phyloP scores from a whole-genome alignment of 2,888 invertebrate genomes.

The Leptinotarsa rubiginosa region DNA sequence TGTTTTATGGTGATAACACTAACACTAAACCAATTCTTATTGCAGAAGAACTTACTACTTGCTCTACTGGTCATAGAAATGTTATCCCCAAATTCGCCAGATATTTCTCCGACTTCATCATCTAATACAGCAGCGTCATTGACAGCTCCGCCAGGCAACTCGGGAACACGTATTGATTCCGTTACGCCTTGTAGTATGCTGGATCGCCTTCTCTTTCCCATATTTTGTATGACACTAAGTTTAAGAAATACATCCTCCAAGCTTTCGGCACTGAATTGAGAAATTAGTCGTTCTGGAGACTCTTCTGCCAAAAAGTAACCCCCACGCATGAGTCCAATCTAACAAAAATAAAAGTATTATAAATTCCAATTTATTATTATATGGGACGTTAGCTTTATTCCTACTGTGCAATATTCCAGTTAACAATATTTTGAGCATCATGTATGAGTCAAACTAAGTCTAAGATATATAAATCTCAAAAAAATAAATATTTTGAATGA shows the following conservation, averaged over 20 bases:
- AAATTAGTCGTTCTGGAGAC: conserved; percentile 78
- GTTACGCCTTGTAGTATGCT: conserved; percentile 83
- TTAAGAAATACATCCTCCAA: conserved; percentile 87
- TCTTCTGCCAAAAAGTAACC: conserved; percentile 88
- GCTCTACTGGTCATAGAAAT: conserved; percentile 82
- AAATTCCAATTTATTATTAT: background rate
- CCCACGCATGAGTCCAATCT: conserved; percentile 88
- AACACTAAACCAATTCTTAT: too few species aligned
- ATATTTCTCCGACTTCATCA: conserved; percentile 80
- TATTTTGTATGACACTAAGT: conserved; percentile 82
- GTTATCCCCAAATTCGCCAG: conserved; percentile 89
- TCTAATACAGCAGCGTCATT: conserved; percentile 71
- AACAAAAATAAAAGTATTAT: conserved; percentile 36
- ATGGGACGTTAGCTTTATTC: too few species aligned
- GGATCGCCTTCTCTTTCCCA: conserved; percentile 82
- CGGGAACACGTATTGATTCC: conserved; percentile 74
- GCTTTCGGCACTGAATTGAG: conserved; percentile 78
- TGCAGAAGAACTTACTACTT: conserved; percentile 50
- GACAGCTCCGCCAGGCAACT: conserved; percentile 70
- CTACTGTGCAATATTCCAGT: too few species aligned
- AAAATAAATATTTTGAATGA: too few species aligned
- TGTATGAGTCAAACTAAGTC: too few species aligned
- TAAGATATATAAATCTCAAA: too few species aligned
- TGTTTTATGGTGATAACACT: too few species aligned
- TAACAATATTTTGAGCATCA: too few species aligned